Base-by-base conservation (phyloP, 2,797 vertebrate genomes). In the Diglossa cyanea region DNA sequence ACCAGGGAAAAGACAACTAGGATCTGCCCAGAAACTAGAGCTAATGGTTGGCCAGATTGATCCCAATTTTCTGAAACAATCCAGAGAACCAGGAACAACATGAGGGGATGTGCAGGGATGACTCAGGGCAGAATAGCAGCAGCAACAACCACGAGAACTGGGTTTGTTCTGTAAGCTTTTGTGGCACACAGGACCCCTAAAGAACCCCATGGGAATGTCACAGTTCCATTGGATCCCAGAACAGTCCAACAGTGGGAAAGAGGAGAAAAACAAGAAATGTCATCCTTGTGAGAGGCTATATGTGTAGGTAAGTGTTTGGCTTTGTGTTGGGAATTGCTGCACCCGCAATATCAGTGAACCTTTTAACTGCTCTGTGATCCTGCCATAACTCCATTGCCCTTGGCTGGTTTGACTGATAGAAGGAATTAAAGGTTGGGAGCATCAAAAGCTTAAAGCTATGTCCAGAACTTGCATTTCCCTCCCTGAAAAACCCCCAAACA, bases 211-310 rank as follows among this genome's bases (percentile, higher is more conserved):
- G 53, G 25, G 16, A 78, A 51, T 2, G 4, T 7, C 21, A 14
- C 4, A 11, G 3, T 13, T 11, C 30, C 1, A 0, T 3, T 79
- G n/a, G 8, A 58, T 79, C 17, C 23, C 31, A 45, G 11, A 65
- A 5, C 2, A 60, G 9, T 17, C 14, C 68, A 67, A 63, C 4
- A 37, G 17, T 31, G 8, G 3, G 1, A 37, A 78, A 39, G 4
- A 35, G n/a, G 19, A 62, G 7, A 35, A 81, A 63, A 47, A 1
- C 5, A 18, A 81, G 9, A 26, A 75, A 19, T 54, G 13, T 4
- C 13, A 44, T 21, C 7, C 4, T 35, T 63, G 30, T 19, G 10
- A 44, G 21, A 63, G 5, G 8, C 7, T 70, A 2, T 14, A 5
- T 30, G 13, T 20, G 2, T 28, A 11, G 10, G 19, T 14, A 1